Conservation (phyloP, 23 tunicate species). For the Aplidium turbinatum region DNA sequence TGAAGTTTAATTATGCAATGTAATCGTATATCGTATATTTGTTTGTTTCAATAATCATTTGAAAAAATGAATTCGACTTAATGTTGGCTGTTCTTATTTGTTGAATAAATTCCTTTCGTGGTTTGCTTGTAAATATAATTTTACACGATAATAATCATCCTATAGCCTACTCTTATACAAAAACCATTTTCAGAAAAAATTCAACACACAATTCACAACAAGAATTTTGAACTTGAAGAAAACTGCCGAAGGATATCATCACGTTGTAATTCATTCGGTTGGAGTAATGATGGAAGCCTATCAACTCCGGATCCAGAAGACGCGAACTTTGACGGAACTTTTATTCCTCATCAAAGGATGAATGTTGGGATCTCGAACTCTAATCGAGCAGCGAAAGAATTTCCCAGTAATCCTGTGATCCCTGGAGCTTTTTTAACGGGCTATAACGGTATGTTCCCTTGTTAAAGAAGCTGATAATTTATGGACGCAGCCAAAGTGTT, state of each 20-base stretch:
- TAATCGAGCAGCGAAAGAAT: constrained; percentile 7
- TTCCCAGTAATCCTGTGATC: constrained; percentile 84
- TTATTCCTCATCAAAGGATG: constrained; percentile 38
- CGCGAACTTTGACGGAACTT: constrained; percentile 15
- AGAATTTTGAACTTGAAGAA: constrained; percentile 14
- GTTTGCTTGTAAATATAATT: too few relatives aligned
- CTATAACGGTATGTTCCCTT: constrained; percentile 58
- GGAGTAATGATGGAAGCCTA: constrained; percentile 1
- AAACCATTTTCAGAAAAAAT: constrained; percentile 27
- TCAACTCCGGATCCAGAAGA: constrained; percentile 38
- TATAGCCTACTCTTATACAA: too few relatives aligned
- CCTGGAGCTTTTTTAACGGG: constrained; percentile 90
- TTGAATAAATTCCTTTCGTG: too few relatives aligned
- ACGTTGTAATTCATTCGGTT: constrained; percentile 15
- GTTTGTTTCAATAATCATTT: too few relatives aligned
- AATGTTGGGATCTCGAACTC: background rate
- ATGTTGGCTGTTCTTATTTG: too few relatives aligned
- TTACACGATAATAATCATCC: too few relatives aligned
- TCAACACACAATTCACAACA: constrained; percentile 18
- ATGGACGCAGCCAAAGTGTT: too few relatives aligned
- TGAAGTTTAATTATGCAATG: too few relatives aligned
- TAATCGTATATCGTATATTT: too few relatives aligned
- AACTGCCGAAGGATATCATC: background rate
- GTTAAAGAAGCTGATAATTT: too few relatives aligned
- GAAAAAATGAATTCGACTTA: too few relatives aligned